Evolutionary conservation across 2,797 vertebrate genomes (phyloP).

Genomic region (Hylomyscus alleni): DNA sequence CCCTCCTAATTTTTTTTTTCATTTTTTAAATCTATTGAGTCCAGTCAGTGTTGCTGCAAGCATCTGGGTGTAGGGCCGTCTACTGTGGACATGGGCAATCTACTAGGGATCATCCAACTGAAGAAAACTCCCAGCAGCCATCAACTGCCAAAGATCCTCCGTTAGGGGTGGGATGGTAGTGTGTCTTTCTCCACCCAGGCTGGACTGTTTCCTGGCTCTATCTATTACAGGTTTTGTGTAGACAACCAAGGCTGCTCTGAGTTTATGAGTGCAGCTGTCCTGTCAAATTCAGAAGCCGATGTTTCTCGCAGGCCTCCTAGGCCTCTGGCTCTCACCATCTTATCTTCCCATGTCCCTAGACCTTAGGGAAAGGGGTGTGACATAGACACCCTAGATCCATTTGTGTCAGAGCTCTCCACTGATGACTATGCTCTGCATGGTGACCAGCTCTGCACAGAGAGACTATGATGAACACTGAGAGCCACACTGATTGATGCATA

Average conservation of each 20-base stretch:
- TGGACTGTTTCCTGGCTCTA: neutral
- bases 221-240: neutral
- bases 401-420: neutral
- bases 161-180: neutral
- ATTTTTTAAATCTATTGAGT: neutral
- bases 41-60: neutral
- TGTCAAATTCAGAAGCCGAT: neutral
- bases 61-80: neutral
- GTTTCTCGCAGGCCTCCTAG: neutral
- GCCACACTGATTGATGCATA: neutral
- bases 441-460: neutral
- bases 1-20: neutral
- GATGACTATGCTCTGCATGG: neutral
- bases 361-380: neutral
- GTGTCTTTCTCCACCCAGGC: neutral
- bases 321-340: neutral
- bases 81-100: neutral
- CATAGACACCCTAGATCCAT: neutral
- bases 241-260: neutral
- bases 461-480: neutral
- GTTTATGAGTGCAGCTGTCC: neutral
- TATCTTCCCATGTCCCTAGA: neutral
- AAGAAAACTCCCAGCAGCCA: neutral
- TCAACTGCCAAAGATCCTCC: neutral
- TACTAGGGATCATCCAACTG: neutral